A percentile compares a stretch with the other conserved stretches of the same genome.
Evolutionary conservation across 2,797 vertebrate species (phyloP).

Genomic region (Lateolabrax maculatus): DNA sequence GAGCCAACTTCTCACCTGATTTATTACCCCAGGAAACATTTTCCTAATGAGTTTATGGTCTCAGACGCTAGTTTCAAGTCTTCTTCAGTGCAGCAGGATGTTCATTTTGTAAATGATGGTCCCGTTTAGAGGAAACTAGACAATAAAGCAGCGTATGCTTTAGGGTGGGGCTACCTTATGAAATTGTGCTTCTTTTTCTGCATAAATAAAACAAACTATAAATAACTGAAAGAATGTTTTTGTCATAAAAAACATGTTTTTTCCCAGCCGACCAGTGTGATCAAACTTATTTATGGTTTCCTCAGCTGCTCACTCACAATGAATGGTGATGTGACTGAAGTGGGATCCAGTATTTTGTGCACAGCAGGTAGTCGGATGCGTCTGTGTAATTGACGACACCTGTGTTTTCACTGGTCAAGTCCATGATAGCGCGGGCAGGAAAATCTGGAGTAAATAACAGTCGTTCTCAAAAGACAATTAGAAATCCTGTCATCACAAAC

Average conservation of each 20-base stretch:
- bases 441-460: neutral
- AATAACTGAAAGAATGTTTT: neutral
- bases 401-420: constrained; percentile 20
- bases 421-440: neutral
- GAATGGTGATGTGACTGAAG: constrained; percentile 24
- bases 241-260: neutral
- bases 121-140: too few species aligned
- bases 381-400: constrained; percentile 17
- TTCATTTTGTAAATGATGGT: too few species aligned
- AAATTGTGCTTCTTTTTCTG: neutral
- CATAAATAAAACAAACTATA: neutral
- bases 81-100: too few species aligned
- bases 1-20: too few species aligned
- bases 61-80: too few species aligned
- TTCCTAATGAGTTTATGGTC: too few species aligned
- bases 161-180: too few species aligned
- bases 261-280: neutral
- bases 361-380: neutral
- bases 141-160: too few species aligned
- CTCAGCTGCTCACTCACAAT: constrained; percentile 2
- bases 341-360: neutral
- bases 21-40: too few species aligned
- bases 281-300: too few species aligned
- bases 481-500: constrained; percentile 11
- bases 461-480: neutral